phyloP scores from a whole-genome alignment of 2,113 vertebrate genomes.

The Anthoscopus minutus region DNA sequence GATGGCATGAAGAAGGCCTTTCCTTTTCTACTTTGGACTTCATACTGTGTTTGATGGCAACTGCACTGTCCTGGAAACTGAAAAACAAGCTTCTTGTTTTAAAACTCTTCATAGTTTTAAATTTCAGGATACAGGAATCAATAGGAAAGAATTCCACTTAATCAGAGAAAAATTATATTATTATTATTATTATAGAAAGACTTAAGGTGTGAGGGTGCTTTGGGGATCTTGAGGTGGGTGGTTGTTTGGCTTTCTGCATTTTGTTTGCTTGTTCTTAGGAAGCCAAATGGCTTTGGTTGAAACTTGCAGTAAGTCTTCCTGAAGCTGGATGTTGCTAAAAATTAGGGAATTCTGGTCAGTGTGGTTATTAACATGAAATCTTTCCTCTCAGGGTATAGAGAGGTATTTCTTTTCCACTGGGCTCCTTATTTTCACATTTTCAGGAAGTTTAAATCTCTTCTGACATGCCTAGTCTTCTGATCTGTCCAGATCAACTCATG shows the following conservation, averaged over 20 bases:
- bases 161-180: neutral
- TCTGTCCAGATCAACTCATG: neutral
- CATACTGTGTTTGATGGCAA: neutral
- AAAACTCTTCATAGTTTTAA: neutral
- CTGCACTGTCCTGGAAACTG: neutral
- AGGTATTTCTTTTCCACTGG: neutral
- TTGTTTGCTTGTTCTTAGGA: neutral
- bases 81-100: neutral
- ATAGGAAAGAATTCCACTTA: neutral
- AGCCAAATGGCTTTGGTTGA: neutral
- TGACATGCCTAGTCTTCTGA: neutral
- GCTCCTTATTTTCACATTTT: neutral
- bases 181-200: neutral
- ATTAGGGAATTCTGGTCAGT: neutral
- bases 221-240: neutral
- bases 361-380: neutral
- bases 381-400: neutral
- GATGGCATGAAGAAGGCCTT: neutral
- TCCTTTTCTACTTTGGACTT: neutral
- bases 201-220: rapidly evolving
- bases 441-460: neutral
- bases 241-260: neutral
- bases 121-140: neutral
- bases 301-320: neutral
- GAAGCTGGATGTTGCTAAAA: neutral